Evolutionary conservation across 2,113 vertebrate genomes (phyloP).

Genomic region (Tetrao urogallus): DNA sequence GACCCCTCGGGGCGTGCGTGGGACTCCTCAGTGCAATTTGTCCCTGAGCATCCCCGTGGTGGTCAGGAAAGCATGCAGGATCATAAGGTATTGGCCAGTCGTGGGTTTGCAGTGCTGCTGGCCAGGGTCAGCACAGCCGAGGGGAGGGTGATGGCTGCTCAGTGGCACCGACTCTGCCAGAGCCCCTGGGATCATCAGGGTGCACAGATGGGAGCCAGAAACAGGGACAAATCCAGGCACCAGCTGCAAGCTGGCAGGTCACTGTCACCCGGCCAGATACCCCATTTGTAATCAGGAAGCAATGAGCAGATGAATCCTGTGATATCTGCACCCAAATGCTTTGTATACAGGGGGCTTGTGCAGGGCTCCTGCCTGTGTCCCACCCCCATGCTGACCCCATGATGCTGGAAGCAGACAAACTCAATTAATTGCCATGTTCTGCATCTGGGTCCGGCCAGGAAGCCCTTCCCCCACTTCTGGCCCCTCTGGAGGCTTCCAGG

Average conservation of each 20-base stretch:
- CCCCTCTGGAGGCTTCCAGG: not conserved
- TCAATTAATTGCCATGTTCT: not conserved
- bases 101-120: not conserved
- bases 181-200: not conserved
- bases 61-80: not conserved
- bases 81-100: not conserved
- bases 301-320: not conserved
- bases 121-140: not conserved
- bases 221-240: not conserved
- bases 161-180: not conserved
- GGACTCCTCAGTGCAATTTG: not conserved
- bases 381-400: not conserved
- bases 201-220: not conserved
- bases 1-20: not conserved
- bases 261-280: not conserved
- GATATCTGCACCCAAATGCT: not conserved
- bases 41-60: not conserved
- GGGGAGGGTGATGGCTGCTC: not conserved
- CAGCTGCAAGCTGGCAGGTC: fast-evolving
- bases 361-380: not conserved
- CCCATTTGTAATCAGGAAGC: not conserved
- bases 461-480: not conserved
- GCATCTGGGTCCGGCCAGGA: conserved; percentile 5
- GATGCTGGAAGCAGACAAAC: not conserved
- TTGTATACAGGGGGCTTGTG: not conserved